Evolutionary conservation across 35 echinoderm and acorn worm genomes (phyloP).

Genomic region (Chiridota heheva): DNA sequence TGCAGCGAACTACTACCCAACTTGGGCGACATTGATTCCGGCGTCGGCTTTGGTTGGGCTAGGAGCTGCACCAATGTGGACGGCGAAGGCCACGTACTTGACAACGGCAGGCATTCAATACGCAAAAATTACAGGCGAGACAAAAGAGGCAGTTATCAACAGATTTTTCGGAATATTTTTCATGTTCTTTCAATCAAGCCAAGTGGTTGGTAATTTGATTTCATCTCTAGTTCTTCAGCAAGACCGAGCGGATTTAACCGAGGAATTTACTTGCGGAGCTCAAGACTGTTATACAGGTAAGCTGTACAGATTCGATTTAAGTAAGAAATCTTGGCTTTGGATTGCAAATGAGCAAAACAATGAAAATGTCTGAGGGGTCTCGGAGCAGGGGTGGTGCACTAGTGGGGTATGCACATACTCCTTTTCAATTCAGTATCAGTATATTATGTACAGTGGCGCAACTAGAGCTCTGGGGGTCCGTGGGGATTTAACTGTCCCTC

Average conservation of each 20-base stretch:
- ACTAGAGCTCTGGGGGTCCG: no score
- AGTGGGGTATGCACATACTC: no score
- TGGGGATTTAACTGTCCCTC: no score
- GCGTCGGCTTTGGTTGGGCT: conserved; percentile 84
- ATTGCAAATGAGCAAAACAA: no score
- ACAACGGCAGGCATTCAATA: conserved; percentile 76
- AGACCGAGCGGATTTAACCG: conserved; percentile 2
- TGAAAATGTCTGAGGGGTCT: no score
- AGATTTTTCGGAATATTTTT: conserved; percentile 97
- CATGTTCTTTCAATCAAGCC: conserved; percentile 88
- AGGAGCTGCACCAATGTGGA: conserved; percentile 87
- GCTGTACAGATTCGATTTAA: no score
- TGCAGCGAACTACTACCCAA: conserved; percentile 81
- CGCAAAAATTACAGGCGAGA: conserved; percentile 28
- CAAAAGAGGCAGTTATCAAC: conserved; percentile 60
- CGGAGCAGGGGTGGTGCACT: no score
- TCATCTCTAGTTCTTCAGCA: conserved; percentile 76
- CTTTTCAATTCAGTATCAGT: no score
- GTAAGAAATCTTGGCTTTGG: no score
- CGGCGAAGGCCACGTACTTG: conserved; percentile 86
- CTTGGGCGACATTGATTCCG: conserved; percentile 88
- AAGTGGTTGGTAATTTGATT: conserved; percentile 86
- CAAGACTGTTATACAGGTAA: conserved; percentile 88
- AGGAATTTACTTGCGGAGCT: conserved; percentile 67
- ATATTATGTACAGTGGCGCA: no score